A percentile compares a stretch with the other conserved stretches of the same genome.
These are phyloP conservation scores for Rousettus leschenaultii DNA, from an alignment of 2,113 vertebrate species.

Conservation along the genomic window DNA sequence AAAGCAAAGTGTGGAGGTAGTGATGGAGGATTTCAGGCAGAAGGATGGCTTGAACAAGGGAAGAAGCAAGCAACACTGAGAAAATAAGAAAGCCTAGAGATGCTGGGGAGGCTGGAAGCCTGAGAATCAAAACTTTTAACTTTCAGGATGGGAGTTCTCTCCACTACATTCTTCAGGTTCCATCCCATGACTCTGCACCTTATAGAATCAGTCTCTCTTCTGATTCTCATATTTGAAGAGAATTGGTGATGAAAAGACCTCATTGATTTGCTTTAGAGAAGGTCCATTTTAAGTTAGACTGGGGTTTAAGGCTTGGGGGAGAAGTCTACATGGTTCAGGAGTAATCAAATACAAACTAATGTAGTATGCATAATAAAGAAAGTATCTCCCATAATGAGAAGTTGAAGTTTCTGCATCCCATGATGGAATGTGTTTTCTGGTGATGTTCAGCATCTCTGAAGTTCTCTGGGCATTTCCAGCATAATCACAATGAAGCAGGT, in stretches of 20 bases:
- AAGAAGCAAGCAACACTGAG: accelerated
- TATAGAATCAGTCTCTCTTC: neutral
- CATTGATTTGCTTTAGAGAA: neutral
- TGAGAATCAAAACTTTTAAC: neutral
- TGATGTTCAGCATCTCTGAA: neutral
- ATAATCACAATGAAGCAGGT: neutral
- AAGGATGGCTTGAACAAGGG: neutral
- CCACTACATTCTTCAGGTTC: neutral
- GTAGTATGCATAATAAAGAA: neutral
- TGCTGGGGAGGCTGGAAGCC: neutral
- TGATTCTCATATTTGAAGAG: neutral
- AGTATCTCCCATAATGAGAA: neutral
- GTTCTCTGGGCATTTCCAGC: neutral
- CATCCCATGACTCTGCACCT: neutral
- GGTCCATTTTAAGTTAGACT: neutral
- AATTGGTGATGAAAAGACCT: neutral
- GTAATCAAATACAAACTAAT: neutral
- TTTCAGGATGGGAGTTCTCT: neutral
- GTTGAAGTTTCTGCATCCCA: too few relatives aligned
- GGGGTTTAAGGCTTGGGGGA: neutral
- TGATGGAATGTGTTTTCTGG: neutral
- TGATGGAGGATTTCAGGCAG: neutral
- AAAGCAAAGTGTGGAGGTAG: neutral
- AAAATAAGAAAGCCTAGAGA: neutral
- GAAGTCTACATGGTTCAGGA: neutral